Evolutionary conservation across 2,888 invertebrate species (phyloP).

Genomic region (Dryocosmus kuriphilus): DNA sequence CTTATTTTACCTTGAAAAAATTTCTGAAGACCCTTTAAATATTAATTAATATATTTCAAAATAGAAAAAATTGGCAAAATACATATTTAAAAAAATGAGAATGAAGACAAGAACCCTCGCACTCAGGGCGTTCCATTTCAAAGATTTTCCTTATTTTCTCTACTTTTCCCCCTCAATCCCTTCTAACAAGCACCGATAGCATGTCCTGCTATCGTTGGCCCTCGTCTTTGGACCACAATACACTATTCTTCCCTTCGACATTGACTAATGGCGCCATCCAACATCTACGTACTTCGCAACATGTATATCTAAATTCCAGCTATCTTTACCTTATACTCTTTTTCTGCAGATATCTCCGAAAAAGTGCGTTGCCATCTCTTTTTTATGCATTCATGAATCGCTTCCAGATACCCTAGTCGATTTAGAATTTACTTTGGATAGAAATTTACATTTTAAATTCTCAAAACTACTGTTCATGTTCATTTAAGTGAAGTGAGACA

Average conservation of each 20-base stretch:
- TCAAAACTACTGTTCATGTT: neutral
- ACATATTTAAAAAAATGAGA: conserved; percentile 41
- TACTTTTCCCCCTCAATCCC: conserved; percentile 32
- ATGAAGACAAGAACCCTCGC: conserved; percentile 53
- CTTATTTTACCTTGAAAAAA: too few species aligned
- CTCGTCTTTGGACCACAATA: conserved; percentile 51
- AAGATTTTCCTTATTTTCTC: conserved; percentile 63
- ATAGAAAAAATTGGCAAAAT: conserved; percentile 23
- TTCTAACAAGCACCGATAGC: neutral
- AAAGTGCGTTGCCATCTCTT: conserved; percentile 53
- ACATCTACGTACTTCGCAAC: conserved; percentile 41
- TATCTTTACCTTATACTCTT: conserved; percentile 48
- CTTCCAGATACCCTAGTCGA: conserved; percentile 39
- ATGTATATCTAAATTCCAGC: neutral
- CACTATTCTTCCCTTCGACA: conserved; percentile 67
- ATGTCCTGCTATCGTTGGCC: conserved; percentile 53
- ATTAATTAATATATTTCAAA: too few species aligned
- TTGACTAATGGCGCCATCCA: conserved; percentile 69
- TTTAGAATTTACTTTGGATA: neutral
- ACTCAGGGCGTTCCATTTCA: conserved; percentile 66
- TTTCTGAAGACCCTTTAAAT: too few species aligned
- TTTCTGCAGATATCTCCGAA: conserved; percentile 53
- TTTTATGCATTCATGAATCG: conserved; percentile 50
- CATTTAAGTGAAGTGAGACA: neutral
- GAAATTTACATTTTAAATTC: neutral